Evolutionary conservation across 2,113 vertebrate genomes (phyloP).

Genomic region (Eidolon helvum): DNA sequence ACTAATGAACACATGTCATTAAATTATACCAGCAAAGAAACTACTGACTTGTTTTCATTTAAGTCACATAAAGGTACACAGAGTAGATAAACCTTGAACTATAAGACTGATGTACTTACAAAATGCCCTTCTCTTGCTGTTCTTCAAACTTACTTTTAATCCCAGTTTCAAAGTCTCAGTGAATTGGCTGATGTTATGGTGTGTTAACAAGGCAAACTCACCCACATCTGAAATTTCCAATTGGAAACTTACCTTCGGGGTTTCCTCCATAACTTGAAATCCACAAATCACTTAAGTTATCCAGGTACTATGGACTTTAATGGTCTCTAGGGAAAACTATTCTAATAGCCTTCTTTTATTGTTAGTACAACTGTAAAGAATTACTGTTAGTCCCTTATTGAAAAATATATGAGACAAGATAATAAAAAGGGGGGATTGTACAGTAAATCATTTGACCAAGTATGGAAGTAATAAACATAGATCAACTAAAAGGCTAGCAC

Average conservation of each 20-base stretch:
- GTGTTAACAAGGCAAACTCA: neutral
- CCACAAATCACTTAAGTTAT: constrained; percentile 37
- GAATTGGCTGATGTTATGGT: neutral
- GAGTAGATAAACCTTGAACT: neutral
- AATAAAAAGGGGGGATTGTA: constrained; percentile 76
- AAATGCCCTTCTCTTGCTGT: neutral
- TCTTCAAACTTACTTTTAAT: neutral
- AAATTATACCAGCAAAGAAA: neutral
- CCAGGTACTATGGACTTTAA: constrained; percentile 64
- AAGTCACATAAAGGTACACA: neutral
- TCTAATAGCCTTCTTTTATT: constrained; percentile 75
- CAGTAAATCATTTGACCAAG: constrained; percentile 76
- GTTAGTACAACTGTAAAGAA: constrained; percentile 67
- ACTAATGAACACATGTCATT: neutral
- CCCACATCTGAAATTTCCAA: neutral
- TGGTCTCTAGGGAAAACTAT: constrained; percentile 71
- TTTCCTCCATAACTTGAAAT: neutral
- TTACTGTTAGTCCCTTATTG: constrained; percentile 68
- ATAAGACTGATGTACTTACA: neutral
- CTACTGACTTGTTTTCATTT: neutral
- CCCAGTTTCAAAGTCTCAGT: neutral
- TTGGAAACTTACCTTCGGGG: neutral
- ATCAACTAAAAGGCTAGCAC: constrained; percentile 60
- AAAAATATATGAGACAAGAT: constrained; percentile 75
- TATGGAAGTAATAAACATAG: constrained; percentile 76